A percentile compares a stretch with the other conserved stretches of the same genome.
Evolutionary conservation across 2,888 invertebrate species (phyloP).

Genomic region (Pelosia muscerda): DNA sequence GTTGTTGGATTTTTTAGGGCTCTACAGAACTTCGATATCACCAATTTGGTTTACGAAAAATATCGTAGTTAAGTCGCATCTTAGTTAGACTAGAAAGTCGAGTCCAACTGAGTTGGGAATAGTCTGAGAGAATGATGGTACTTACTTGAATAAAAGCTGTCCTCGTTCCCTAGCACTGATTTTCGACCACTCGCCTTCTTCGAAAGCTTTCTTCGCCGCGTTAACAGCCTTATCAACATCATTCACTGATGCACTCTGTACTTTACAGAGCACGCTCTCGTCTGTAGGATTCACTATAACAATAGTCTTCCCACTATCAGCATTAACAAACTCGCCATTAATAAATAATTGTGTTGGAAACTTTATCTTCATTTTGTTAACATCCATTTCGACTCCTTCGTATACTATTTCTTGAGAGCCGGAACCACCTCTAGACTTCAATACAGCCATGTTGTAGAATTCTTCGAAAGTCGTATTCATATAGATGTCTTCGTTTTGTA

Average conservation of each 20-base stretch:
- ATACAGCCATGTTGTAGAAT: conserved; percentile 90
- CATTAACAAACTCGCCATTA: conserved; percentile 95
- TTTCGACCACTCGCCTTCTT: conserved; percentile 96
- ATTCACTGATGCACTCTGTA: conserved; percentile 89
- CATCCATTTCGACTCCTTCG: conserved; percentile 91
- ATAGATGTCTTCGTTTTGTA: conserved; percentile 96
- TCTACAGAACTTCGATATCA: too few species aligned
- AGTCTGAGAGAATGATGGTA: conserved; percentile 36
- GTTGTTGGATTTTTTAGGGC: too few species aligned
- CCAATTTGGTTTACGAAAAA: too few species aligned
- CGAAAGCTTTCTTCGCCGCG: conserved; percentile 95
- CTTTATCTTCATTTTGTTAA: conserved; percentile 94
- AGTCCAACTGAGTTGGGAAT: too few species aligned
- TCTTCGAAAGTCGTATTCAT: conserved; percentile 96
- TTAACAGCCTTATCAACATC: conserved; percentile 96
- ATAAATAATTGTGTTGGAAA: conserved; percentile 97
- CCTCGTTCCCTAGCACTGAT: conserved; percentile 97
- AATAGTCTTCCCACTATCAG: conserved; percentile 89
- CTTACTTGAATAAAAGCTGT: conserved; percentile 91
- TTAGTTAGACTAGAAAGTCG: too few species aligned
- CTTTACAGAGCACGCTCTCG: conserved; percentile 92
- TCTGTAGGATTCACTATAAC: conserved; percentile 94
- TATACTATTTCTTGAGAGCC: conserved; percentile 88
- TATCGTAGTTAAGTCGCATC: too few species aligned
- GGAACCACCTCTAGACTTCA: conserved; percentile 88